A percentile compares a stretch with the other conserved stretches of the same genome.
These are phyloP conservation scores for Eupleurogrammus muticus DNA, from an alignment of 2,797 vertebrate species.

Conservation along the genomic window DNA sequence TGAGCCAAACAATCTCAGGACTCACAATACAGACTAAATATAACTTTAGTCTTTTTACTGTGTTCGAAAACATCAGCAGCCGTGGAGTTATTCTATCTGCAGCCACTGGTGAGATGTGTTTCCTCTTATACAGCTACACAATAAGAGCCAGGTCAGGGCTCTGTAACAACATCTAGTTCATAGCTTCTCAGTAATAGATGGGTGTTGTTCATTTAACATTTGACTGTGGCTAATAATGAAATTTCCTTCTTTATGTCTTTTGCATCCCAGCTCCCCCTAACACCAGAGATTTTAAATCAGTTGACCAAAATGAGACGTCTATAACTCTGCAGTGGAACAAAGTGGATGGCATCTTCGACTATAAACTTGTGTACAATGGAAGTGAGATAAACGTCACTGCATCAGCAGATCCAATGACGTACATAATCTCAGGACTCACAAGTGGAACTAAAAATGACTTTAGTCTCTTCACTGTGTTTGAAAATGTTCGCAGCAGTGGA, in stretches of 20 bases:
- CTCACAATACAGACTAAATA: conserved; percentile 40
- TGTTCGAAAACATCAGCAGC: conserved; percentile 15
- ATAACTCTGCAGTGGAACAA: background rate
- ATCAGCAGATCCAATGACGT: rapidly evolving
- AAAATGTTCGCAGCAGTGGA: conserved; percentile 26
- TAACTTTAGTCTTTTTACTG: conserved; percentile 37
- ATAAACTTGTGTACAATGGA: conserved; percentile 10
- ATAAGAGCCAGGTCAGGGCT: too few relatives aligned
- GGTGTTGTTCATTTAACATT: too few relatives aligned
- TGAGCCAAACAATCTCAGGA: rapidly evolving
- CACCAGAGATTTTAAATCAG: too few relatives aligned
- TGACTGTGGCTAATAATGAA: too few relatives aligned
- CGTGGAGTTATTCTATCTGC: conserved; percentile 23
- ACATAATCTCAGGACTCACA: background rate
- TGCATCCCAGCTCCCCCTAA: too few relatives aligned
- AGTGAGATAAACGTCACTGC: rapidly evolving
- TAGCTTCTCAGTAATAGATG: too few relatives aligned
- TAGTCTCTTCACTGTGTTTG: conserved; percentile 44
- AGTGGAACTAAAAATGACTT: conserved; percentile 30
- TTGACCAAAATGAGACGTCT: too few relatives aligned
- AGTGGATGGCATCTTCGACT: background rate
- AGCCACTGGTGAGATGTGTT: conserved; percentile 45
- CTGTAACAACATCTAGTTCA: too few relatives aligned
- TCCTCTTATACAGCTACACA: too few relatives aligned
- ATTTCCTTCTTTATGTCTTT: too few relatives aligned